Base-by-base conservation (phyloP, 2,113 vertebrate genomes). In the Sminthopsis crassicaudata region DNA sequence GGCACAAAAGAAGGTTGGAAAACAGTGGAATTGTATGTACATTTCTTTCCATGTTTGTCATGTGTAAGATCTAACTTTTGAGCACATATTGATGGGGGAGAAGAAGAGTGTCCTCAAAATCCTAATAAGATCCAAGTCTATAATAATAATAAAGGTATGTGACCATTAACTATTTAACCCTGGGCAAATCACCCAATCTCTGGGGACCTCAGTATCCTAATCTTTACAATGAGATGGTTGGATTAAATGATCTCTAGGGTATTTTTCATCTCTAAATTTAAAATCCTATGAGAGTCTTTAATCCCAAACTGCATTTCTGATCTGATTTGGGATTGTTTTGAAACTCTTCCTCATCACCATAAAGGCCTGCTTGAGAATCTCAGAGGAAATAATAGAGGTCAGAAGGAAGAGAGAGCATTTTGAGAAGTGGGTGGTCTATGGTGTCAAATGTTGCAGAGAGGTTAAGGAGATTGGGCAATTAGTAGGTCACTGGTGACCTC, bases 401-500 rank as follows among this genome's bases (percentile, higher is more conserved):
- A 84, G 67, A 84, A 84, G 19, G 67, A 84, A 19, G 67, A 84
- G 8, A 84, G 67, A 22, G 36, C 67, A 84, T 84, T 42, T 46
- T 12, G 0, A 36, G 84, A 53, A 90, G 52, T 84, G 84, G 90
- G 48, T 42, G 55, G 46, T 91, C 8, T 89, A 46, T 76, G 92
- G 46, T 48, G n/a, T 76, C 54, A 8, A 7, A 48, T 23, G 51
- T 51, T 53, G 14, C 92, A 12, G 51, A 25, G 30, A 93, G 96
- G 94, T 96, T 95, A 93, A 0, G 90, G 91, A 10, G 4, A 94
- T n/a, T 24, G 50, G 92, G 96, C 95, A 27, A 93, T n/a, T 52
- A 90, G 53, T 51, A 94, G 96, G 90, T 96, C 96, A 91, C 91
- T 91, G 23, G 27, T 97, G 97, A 97, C 97, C 97, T 92, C 91